These are phyloP conservation scores for Muscicapa adusta DNA, from an alignment of 2,113 vertebrate species.

Conservation along the genomic window DNA sequence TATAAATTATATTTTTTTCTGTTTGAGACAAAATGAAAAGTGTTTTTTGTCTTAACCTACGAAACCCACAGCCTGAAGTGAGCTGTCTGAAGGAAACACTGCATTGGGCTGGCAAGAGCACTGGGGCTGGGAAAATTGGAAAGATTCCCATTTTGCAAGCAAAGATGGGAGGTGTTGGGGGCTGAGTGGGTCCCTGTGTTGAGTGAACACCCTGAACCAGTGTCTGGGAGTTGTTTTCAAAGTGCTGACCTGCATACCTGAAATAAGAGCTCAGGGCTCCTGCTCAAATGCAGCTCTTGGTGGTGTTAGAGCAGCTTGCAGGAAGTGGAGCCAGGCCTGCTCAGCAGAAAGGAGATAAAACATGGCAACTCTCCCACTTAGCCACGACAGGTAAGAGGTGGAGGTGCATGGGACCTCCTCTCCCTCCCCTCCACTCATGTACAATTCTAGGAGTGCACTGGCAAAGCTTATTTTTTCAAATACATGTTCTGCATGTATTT, in stretches of 20 bases:
- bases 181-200: background rate
- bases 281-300: background rate
- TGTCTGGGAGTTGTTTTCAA: background rate
- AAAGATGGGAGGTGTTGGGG: background rate
- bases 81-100: background rate
- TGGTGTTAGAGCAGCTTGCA: background rate
- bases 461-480: background rate
- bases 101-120: background rate
- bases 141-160: background rate
- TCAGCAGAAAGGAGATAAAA: background rate
- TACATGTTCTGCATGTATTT: background rate
- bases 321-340: background rate
- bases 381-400: background rate
- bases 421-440: background rate
- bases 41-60: background rate
- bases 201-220: background rate
- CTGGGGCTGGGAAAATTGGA: background rate
- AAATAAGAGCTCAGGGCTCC: background rate
- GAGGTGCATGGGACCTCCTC: background rate
- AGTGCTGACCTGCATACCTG: background rate
- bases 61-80: background rate
- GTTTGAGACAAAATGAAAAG: background rate
- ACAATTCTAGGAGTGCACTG: background rate
- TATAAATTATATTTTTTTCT: background rate
- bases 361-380: rapidly evolving